Conservation (phyloP, 2,888 invertebrate species). For the Acronicta leporina region DNA sequence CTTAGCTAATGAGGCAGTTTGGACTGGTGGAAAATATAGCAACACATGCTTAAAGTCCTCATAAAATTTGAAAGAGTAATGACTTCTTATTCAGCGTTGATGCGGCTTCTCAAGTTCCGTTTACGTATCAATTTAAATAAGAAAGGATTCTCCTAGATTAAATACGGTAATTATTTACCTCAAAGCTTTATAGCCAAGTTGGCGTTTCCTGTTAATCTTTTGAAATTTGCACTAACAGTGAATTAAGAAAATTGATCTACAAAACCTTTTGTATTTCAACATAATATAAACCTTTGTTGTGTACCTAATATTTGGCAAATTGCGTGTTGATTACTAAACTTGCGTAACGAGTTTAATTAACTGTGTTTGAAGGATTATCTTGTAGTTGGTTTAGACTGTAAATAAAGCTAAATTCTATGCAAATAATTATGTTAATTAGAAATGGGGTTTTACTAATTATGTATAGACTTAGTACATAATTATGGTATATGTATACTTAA, state of each 20-base stretch:
- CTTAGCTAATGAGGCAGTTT: too few species aligned
- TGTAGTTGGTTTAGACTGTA: not conserved
- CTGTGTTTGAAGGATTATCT: conserved; percentile 1
- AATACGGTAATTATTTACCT: conserved; percentile 51
- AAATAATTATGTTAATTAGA: not conserved
- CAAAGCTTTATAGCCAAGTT: conserved; percentile 42
- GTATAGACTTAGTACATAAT: too few species aligned
- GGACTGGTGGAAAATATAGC: too few species aligned
- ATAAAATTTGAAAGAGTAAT: conserved; percentile 6
- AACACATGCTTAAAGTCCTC: not conserved
- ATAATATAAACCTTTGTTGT: conserved; percentile 45
- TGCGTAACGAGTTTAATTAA: not conserved
- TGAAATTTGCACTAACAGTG: conserved; percentile 61
- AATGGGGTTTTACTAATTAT: too few species aligned
- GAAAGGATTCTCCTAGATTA: conserved; percentile 26
- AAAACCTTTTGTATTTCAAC: conserved; percentile 47
- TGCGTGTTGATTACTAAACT: conserved; percentile 33
- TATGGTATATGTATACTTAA: too few species aligned
- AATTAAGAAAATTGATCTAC: conserved; percentile 63
- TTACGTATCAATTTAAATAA: conserved; percentile 41
- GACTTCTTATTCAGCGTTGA: conserved; percentile 11
- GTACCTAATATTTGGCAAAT: conserved; percentile 32
- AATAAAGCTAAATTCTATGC: not conserved
- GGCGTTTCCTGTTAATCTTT: conserved; percentile 63
- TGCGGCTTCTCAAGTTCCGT: conserved; percentile 11